Percentiles rank a stretch among this genome's conserved stretches.
phyloP scores from a whole-genome alignment of 1,140 invertebrate genomes.

The Littorina saxatilis region DNA sequence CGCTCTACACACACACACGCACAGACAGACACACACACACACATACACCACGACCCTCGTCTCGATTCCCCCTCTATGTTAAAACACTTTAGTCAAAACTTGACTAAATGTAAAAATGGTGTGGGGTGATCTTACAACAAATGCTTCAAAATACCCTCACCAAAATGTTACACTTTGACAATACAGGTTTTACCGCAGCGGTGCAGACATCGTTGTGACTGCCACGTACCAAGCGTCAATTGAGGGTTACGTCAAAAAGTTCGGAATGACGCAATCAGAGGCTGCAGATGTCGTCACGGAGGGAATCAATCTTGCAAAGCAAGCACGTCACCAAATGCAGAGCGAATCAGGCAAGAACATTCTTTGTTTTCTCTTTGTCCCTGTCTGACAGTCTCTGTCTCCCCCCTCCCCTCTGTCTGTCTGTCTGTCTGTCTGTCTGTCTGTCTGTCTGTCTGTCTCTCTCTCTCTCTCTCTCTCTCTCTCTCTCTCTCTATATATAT shows the following conservation, averaged over 20 bases:
- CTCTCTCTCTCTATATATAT: no score
- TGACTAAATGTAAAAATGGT: no score
- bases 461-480: no score
- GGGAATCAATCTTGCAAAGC: slow-evolving; percentile 47
- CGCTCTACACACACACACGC: no score
- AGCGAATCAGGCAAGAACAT: slow-evolving; percentile 36
- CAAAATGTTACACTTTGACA: no score
- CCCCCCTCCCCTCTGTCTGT: neutral
- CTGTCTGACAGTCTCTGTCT: neutral
- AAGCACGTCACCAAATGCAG: slow-evolving; percentile 44
- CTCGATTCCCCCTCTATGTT: no score
- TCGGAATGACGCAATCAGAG: slow-evolving; percentile 81
- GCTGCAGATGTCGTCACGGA: slow-evolving; percentile 83
- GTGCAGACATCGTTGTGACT: slow-evolving; percentile 89
- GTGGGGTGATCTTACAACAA: no score
- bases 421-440: neutral
- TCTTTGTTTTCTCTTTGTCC: neutral
- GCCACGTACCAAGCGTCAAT: slow-evolving; percentile 93
- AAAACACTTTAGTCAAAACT: no score
- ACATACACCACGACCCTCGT: no score
- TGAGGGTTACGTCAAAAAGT: slow-evolving; percentile 84
- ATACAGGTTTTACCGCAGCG: slow-evolving; percentile 79
- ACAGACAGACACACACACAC: no score
- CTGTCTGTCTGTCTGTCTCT: no score
- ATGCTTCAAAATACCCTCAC: no score